Evolutionary conservation across 2,888 invertebrate genomes (phyloP), one percentile per base, ranked within the genome.

Genomic region (Ormyrus nitidulus): DNA sequence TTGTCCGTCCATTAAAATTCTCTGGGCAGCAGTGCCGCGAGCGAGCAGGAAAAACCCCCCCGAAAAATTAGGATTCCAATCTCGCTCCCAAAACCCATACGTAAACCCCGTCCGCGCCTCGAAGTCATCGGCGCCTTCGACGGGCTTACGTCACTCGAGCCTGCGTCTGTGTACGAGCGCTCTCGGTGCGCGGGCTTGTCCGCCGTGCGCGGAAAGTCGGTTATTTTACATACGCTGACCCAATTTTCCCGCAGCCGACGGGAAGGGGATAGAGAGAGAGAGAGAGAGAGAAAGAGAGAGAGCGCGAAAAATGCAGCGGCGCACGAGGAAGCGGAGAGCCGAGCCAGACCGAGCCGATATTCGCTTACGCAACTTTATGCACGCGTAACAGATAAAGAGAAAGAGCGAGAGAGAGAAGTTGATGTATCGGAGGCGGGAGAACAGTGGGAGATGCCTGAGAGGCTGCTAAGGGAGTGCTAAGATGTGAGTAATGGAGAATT

Each of bases 191-290:
- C 13, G 34, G 8, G 58, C 53, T 10, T 6, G 58, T 46, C 56
- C 34, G 3, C 5, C 10, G 9, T 59, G 6, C 0, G 13, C 7
- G 4, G 54, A 76, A 80, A 80, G 56, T 77, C 76, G 73, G 58
- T 64, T 77, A 77, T 77, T 80, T 80, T 80, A 68, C 77, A 77
- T 73, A 51, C 69, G 58, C 59, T 72, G 77, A 80, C 80, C 77
- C 58, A 69, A 77, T 80, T 80, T 74, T 69, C 46, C 61, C 44
- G 34, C 11, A 53, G 69, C 68, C 34, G 34, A 34, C 34, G 58
- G 13, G 4, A 9, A 49, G 62, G 54, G 61, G 61, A 51, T 48
- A 49, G 51, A 13, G 8, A n/a, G 19, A 1, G 19, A 44, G 11
- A 48, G 46, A 19, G 66, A 62, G 44, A 65, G 71, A 19, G 72